Conservation (phyloP, 2,113 vertebrate species). For the Oreochromis spilurus region DNA sequence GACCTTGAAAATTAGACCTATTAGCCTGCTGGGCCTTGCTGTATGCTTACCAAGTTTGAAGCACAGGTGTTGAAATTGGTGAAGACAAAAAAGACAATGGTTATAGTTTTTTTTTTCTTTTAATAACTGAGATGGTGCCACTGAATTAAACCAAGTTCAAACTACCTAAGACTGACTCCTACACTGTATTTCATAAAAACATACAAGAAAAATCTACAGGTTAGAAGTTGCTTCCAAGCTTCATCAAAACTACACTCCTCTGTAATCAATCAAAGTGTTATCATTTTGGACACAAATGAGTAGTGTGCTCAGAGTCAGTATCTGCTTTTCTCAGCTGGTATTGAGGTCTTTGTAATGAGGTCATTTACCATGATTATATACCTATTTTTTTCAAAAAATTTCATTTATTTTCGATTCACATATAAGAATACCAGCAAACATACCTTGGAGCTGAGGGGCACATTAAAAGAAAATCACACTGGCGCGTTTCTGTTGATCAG, state of each 20-base stretch:
- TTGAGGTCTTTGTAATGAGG: neutral
- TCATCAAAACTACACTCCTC: neutral
- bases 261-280: neutral
- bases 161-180: too few relatives aligned
- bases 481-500: neutral
- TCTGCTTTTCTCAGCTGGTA: neutral
- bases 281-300: neutral
- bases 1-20: neutral
- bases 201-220: neutral
- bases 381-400: neutral
- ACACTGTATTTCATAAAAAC: neutral
- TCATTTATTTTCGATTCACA: neutral
- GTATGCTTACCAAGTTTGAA: neutral
- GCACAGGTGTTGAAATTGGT: neutral
- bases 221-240: neutral
- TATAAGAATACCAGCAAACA: neutral
- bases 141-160: neutral
- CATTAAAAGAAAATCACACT: neutral
- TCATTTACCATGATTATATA: neutral
- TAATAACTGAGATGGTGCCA: neutral
- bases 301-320: neutral
- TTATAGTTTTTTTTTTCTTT: neutral
- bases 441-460: neutral
- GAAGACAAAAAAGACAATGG: neutral
- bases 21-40: neutral